Percentiles rank a stretch among this genome's conserved stretches.
phyloP scores from a whole-genome alignment of 2,797 vertebrate genomes.

The Lithobates sylvaticus region DNA sequence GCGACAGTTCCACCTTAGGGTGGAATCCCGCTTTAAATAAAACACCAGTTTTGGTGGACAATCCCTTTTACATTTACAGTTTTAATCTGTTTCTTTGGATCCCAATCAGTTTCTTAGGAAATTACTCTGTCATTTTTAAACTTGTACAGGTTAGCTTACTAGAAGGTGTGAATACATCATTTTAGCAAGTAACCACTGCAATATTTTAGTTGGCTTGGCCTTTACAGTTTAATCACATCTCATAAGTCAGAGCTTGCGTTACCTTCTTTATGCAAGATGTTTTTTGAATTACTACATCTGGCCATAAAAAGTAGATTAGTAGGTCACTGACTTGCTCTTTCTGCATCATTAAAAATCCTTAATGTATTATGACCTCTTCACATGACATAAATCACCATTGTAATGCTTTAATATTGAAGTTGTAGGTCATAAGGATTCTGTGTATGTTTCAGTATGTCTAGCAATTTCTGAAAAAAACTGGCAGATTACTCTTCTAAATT shows the following conservation, averaged over 20 bases:
- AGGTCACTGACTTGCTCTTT: slow-evolving; percentile 23
- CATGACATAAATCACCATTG: slow-evolving; percentile 6
- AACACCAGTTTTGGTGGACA: no score
- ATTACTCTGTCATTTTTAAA: no score
- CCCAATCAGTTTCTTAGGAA: no score
- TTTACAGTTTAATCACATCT: slow-evolving; percentile 10
- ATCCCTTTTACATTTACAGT: no score
- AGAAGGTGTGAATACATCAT: background rate
- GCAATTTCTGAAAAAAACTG: background rate
- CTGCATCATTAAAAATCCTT: slow-evolving; percentile 28
- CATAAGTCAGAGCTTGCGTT: slow-evolving; percentile 21
- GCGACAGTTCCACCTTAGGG: no score
- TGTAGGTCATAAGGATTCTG: background rate
- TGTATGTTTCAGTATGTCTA: background rate
- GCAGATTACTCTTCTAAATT: background rate
- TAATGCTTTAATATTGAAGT: background rate
- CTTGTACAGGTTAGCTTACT: background rate
- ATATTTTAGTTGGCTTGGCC: slow-evolving; percentile 15
- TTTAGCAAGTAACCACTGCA: background rate
- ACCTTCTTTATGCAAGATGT: slow-evolving; percentile 26
- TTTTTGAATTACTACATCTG: slow-evolving; percentile 25
- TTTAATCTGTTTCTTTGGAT: no score
- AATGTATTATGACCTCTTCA: slow-evolving; percentile 10
- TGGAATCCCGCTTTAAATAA: no score
- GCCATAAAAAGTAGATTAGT: slow-evolving; percentile 26